Evolutionary conservation across 2,113 vertebrate species (phyloP), one percentile per base, ranked within the genome.

Genomic region (Martes martes): DNA sequence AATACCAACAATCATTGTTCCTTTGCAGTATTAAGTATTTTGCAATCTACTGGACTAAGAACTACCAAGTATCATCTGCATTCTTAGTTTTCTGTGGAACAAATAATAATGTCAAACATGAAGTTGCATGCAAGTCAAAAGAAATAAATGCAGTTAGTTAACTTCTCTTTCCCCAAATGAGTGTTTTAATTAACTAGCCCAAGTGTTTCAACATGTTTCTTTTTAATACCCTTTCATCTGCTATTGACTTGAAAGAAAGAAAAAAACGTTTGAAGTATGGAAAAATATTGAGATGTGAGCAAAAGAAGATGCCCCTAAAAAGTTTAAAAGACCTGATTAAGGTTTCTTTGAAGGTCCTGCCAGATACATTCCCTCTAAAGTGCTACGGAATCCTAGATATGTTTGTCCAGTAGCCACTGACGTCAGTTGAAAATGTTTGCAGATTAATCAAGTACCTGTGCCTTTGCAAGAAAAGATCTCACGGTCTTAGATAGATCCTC

Each of bases 281-380:
- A 93, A 65, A n/a, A 21, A 74, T 52, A 31, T 95, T 63, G 89
- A 96, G 36, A 82, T 87, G 55, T 91, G 59, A 93, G 91, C 52
- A 65, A 83, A 95, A 28, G 15, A 73, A 79, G n/a, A 71, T 6
- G 23, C 52, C 86, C 84, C 69, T 87, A 55, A 96, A 92, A 95
- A 82, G 21, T 92, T 94, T 97, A 94, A 97, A 97, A 95, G 97
- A 83, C 33, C 71, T 39, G 92, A 93, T 95, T 82, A 92, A 96
- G 94, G 59, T 89, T 87, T 57, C 63, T 97, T 96, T 97, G 92
- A 86, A 94, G 57, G 19, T 94, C 88, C 87, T 95, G 57, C 76
- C 88, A 96, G 93, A 57, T 23, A 21, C 42, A 83, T 23, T 31
- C 9, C 71, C 73, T 19, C n/a, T 78, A 95, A 95, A 45, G 76